Evolutionary conservation across 2,888 invertebrate species (phyloP), one percentile per base, ranked within the genome.

Genomic region (Apamea sordens): DNA sequence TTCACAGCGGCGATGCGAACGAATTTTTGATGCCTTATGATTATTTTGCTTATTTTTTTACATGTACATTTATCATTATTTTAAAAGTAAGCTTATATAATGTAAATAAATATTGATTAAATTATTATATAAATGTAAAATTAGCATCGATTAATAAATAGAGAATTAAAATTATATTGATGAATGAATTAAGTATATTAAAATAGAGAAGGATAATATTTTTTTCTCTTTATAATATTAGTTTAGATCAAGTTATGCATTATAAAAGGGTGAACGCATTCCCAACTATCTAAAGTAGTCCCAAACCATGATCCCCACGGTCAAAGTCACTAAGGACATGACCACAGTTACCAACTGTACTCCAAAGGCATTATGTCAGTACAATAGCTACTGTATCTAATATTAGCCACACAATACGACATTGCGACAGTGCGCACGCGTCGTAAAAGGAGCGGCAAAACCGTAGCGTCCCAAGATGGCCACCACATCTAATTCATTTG

Each of bases 331-430:
- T 75, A 63, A 80, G 75, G 81, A 67, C 73, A 78, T n/a, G 44
- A 72, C 68, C 67, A 76, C 87, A 83, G 89, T 88, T 86, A 87
- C 87, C 79, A 86, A 82, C 79, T 76, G 83, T 70, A 79, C 80
- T 64, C 69, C 77, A 81, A 84, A 89, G 84, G 88, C 79, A 86
- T 88, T 91, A 90, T 80, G 76, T 83, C 61, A 72, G 76, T 79
- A 84, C 83, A 86, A 89, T 89, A 77, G 88, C 82, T 76, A 84
- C 85, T 83, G 88, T 78, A 78, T 92, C 93, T 94, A 94, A 93
- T 91, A 93, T 92, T 94, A 94, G 91, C 86, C 73, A 89, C 90
- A 93, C 94, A 93, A 94, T 93, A 84, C 89, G 75, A 90, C 91
- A 93, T 92, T 92, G 91, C 91, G 88, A 83, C 83, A 81, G 79